These are phyloP conservation scores for Pelvicachromis taeniatus DNA, from an alignment of 2,113 vertebrate genomes.

Conservation along the genomic window DNA sequence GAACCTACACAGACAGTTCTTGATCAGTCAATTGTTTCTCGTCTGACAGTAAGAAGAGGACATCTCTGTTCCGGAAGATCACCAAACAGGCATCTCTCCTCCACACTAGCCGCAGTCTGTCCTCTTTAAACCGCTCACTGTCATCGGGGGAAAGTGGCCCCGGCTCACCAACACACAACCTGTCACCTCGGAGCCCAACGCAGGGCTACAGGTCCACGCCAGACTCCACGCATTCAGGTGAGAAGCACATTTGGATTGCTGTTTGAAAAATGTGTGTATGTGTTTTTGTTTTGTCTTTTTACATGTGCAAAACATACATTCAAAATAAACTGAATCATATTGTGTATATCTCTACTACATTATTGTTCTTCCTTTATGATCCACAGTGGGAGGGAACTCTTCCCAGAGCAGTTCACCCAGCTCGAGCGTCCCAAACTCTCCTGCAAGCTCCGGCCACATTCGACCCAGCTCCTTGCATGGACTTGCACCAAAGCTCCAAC, in stretches of 20 bases:
- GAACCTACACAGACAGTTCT: neutral
- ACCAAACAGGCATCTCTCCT: slow-evolving; percentile 91
- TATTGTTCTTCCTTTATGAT: neutral
- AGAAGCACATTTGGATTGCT: slow-evolving; percentile 59
- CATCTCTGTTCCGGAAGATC: slow-evolving; percentile 91
- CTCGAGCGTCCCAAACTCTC: slow-evolving; percentile 94
- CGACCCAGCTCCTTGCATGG: slow-evolving; percentile 95
- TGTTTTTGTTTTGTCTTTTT: neutral
- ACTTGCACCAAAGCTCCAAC: slow-evolving; percentile 93
- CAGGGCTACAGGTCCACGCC: slow-evolving; percentile 88
- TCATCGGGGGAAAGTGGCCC: slow-evolving; percentile 95
- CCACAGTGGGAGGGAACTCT: slow-evolving; percentile 87
- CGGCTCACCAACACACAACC: slow-evolving; percentile 90
- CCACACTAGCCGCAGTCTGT: slow-evolving; percentile 93
- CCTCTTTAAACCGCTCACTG: slow-evolving; percentile 91
- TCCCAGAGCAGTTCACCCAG: slow-evolving; percentile 97
- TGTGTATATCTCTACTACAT: neutral
- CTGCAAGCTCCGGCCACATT: slow-evolving; percentile 92
- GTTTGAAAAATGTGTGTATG: neutral
- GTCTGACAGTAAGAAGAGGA: slow-evolving; percentile 82
- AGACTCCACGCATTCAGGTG: slow-evolving; percentile 89
- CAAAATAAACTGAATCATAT: neutral
- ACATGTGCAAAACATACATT: neutral
- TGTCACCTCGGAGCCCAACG: slow-evolving; percentile 91
- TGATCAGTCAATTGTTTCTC: neutral